These are phyloP conservation scores for Telenomus remus DNA, from an alignment of 1,140 invertebrate genomes.

Conservation along the genomic window DNA sequence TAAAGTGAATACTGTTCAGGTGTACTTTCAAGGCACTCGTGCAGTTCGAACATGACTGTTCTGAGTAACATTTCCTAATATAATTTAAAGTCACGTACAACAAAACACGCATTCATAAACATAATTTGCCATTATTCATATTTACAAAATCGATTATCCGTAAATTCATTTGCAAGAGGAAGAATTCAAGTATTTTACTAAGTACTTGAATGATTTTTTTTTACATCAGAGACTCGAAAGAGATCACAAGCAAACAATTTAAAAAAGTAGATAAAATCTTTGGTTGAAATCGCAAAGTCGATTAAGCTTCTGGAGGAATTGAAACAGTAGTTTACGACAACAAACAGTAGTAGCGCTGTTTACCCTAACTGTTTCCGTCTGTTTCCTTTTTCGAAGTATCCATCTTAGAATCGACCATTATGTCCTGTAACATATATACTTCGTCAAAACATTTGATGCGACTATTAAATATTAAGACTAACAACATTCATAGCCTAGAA, in stretches of 20 bases:
- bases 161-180: too few species aligned
- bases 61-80: slow-evolving; percentile 16
- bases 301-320: background rate
- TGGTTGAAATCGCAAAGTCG: slow-evolving; percentile 65
- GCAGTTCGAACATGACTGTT: slow-evolving; percentile 44
- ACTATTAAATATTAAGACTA: too few species aligned
- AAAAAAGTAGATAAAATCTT: slow-evolving; percentile 59
- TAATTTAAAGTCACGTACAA: slow-evolving; percentile 19
- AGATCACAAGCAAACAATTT: background rate
- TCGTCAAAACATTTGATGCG: too few species aligned
- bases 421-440: slow-evolving; percentile 39
- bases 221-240: background rate
- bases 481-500: too few species aligned
- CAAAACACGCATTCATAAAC: slow-evolving; percentile 14
- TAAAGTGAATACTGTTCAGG: slow-evolving; percentile 30
- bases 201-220: slow-evolving; percentile 1
- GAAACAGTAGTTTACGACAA: slow-evolving; percentile 13
- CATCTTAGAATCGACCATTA: slow-evolving; percentile 45
- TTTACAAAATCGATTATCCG: too few species aligned
- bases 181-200: background rate
- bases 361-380: slow-evolving; percentile 41
- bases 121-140: background rate
- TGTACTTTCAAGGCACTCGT: slow-evolving; percentile 52
- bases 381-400: slow-evolving; percentile 32
- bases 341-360: too few species aligned